Evolutionary conservation across 2,113 vertebrate genomes (phyloP), one percentile per base, ranked within the genome.

Genomic region (Asarcornis scutulata): DNA sequence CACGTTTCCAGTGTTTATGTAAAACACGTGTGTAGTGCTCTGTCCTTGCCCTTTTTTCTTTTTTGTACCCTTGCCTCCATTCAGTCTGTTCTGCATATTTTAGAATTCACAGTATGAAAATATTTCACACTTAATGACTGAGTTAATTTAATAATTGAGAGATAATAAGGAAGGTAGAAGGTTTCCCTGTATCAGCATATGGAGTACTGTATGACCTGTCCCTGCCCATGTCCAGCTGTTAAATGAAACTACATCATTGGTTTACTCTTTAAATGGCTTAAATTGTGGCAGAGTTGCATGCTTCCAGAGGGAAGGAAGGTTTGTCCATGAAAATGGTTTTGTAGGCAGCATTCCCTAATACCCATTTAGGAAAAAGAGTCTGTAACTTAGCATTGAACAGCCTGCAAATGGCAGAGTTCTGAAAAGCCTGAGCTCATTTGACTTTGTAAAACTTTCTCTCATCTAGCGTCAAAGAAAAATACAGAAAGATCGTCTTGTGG

Each of bases 381-480:
- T 66, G 40, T 83, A 6, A 27, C 38, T 67, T 85, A 63, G 66
- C n/a, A 66, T 60, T 71, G 63, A 77, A 64, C 27, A 77, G 38
- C 38, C 20, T 88, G 50, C 55, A 69, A 85, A 71, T 36, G 69
- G 7, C 56, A 63, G 50, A 91, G 50, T 38, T 34, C 90, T 89
- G 60, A 68, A 81, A 85, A 91, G 13, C 14, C 6, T 44, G 58
- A 93, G 60, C 25, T 84, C 36, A 11, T 91, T 88, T 91, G 52
- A 80, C 34, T 58, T 59, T 31, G 25, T 92, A 88, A 93, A 83
- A 66, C 31, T 48, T 71, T 50, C 52, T 84, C 77, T 92, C 86
- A 75, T 92, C 4, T 52, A 99, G 99, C 98, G 99, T 80, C 99
- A 99, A 95, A 99, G 98, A 67, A 99, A 99, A 97, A 97, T 99